Conservation (phyloP, 2,113 vertebrate species). For the Clarias magur region DNA sequence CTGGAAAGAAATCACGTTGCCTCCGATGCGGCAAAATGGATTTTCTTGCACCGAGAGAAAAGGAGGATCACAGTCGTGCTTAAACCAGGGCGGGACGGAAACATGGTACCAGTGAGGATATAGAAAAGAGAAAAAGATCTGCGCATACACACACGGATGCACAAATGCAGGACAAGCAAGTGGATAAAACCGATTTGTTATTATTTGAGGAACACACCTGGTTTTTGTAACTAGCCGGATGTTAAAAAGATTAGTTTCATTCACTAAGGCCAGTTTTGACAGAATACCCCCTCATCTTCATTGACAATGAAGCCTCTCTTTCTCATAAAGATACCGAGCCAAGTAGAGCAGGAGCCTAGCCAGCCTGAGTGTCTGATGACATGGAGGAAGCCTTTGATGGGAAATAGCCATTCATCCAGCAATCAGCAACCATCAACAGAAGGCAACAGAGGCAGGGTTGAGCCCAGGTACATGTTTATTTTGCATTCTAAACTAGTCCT, state of each 20-base stretch:
- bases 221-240: constrained; percentile 49
- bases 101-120: not conserved
- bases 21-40: constrained; percentile 55
- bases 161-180: constrained; percentile 22
- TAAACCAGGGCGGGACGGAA: constrained; percentile 48
- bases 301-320: constrained; percentile 12
- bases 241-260: constrained; percentile 57
- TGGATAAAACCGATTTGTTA: constrained; percentile 46
- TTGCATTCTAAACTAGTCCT: not conserved
- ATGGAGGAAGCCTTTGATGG: constrained; percentile 37
- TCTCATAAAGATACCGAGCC: constrained; percentile 13
- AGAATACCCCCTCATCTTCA: constrained; percentile 20
- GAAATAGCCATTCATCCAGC: constrained; percentile 53
- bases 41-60: constrained; percentile 58
- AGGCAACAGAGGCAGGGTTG: constrained; percentile 44
- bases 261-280: constrained; percentile 50
- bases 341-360: constrained; percentile 36
- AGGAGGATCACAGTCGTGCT: constrained; percentile 54
- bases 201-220: constrained; percentile 51
- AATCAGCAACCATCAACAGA: constrained; percentile 59
- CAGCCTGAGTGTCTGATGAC: constrained; percentile 34
- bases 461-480: not conserved
- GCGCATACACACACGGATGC: not conserved
- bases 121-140: not conserved
- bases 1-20: constrained; percentile 49